These are phyloP conservation scores for Scaptomyza tumidula DNA, from an alignment of 2,888 invertebrate species.

Conservation along the genomic window DNA sequence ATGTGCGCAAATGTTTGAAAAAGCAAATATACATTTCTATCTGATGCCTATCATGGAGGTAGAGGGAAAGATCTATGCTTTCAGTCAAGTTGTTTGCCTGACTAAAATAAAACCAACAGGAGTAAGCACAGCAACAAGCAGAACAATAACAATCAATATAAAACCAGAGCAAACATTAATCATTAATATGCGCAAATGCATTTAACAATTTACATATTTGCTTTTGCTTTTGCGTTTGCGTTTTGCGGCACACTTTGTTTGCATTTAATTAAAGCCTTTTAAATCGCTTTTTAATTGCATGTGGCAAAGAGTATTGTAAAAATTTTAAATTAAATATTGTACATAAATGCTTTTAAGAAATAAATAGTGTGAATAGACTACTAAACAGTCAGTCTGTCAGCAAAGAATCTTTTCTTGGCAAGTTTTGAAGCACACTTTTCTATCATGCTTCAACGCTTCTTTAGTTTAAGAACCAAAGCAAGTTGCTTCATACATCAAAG, in stretches of 20 bases:
- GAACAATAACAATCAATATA: conserved; percentile 4
- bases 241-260: conserved; percentile 24
- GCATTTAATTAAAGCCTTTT: conserved; percentile 32
- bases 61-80: neutral
- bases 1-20: conserved; percentile 13
- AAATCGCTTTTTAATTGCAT: conserved; percentile 22
- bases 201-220: conserved; percentile 29
- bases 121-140: conserved; percentile 9
- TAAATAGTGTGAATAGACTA: too few relatives aligned
- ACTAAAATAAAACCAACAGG: conserved; percentile 18
- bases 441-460: neutral
- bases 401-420: too few relatives aligned
- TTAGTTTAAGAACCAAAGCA: neutral
- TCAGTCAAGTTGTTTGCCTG: conserved; percentile 23
- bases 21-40: conserved; percentile 23
- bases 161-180: conserved; percentile 29
- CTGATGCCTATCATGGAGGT: conserved; percentile 29
- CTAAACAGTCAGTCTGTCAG: too few relatives aligned
- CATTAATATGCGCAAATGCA: conserved; percentile 32
- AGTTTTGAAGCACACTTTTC: too few relatives aligned
- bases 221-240: too few relatives aligned
- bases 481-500: conserved; percentile 28
- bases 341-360: too few relatives aligned
- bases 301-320: neutral
- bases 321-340: neutral